Evolutionary conservation across 1,140 invertebrate genomes (phyloP).

Genomic region (Solen grandis): DNA sequence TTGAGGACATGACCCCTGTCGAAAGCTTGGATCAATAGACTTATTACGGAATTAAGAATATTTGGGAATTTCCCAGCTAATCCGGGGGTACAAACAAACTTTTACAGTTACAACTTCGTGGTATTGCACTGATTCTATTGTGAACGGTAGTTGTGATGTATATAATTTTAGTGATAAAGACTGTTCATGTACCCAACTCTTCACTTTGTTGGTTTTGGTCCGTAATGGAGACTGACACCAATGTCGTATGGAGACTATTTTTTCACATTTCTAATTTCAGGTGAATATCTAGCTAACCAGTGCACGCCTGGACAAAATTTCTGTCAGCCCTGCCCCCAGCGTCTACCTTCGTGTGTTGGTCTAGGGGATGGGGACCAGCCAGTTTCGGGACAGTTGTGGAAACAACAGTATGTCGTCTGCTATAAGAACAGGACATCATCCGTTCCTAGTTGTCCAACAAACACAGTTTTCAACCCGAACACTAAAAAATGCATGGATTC

Average conservation of each 20-base stretch:
- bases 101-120: background rate
- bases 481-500: conserved; percentile 20
- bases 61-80: too few species aligned
- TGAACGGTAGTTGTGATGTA: background rate
- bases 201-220: background rate
- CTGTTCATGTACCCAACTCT: background rate
- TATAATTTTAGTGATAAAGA: too few species aligned
- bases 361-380: conserved; percentile 64
- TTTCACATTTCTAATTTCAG: conserved; percentile 29
- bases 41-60: too few species aligned
- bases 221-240: background rate
- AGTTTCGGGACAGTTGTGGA: conserved; percentile 59
- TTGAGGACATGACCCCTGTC: too few species aligned
- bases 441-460: conserved; percentile 28
- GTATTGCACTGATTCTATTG: background rate
- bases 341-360: conserved; percentile 66
- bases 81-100: background rate
- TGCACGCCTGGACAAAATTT: conserved; percentile 44
- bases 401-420: conserved; percentile 63
- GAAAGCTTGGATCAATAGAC: too few species aligned
- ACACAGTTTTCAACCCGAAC: conserved; percentile 37
- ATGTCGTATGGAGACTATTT: background rate
- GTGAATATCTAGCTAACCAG: conserved; percentile 66
- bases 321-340: conserved; percentile 63
- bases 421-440: conserved; percentile 58